Base-by-base conservation (phyloP, 2,113 vertebrate genomes). In the Etia nguti region DNA sequence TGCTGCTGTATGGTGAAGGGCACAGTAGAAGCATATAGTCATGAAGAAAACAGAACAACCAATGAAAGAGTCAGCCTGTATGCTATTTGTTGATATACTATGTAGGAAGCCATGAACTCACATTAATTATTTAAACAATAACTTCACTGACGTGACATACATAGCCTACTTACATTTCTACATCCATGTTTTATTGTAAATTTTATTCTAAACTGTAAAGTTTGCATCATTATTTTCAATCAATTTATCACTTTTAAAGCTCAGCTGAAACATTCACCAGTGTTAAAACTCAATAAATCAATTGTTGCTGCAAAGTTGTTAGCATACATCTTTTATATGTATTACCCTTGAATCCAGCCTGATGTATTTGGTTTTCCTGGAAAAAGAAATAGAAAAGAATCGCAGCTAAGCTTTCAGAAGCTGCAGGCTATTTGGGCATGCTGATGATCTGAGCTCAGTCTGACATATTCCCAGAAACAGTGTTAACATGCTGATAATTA, bases 1-100 rank as follows among this genome's bases (percentile, higher is more conserved):
- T 83, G 55, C 52, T 90, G 79, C 43, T 88, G 65, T 81, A 77
- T 48, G 41, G 92, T 52, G 73, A 83, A 59, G 38, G 43, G 65
- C 80, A 65, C 60, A 82, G 85, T 80, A 31, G 2, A 65, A 50
- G 24, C 0, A 20, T 20, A 5, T 16, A 80, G 18, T 38, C 79
- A 77, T 12, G 24, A 62, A 79, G 52, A 20, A 84, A 90, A 92
- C 4, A 60, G 34, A 89, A 87, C 82, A 84, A 87, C 43, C 52
- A 77, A 88, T 60, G 77, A 85, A 85, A 59, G 57, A 55, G 50
- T 59, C 15, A 57, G n/a, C 55, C 48, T 91, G 18, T 50, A 36
- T 81, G 24, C 20, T 16, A 60, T 70, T 10, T 84, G 54, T 86
- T 43, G 36, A 77, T 59, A 26, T 36, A 75, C 34, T 48, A 26